These are phyloP conservation scores for Carapus acus DNA, from an alignment of 2,797 vertebrate species.

Conservation along the genomic window DNA sequence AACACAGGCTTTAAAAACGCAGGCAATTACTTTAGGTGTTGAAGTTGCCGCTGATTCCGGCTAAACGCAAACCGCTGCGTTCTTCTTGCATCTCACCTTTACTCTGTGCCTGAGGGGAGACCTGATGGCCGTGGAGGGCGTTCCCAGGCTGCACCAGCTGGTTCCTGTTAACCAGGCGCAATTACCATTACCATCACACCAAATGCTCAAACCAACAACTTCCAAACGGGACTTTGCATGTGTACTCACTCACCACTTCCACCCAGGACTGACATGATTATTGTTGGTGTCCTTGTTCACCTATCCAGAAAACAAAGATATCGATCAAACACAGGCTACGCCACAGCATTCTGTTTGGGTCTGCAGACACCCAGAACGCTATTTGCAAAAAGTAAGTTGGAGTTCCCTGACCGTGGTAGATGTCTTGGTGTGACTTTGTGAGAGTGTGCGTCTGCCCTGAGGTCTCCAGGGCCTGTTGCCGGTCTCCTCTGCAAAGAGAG, in stretches of 20 bases:
- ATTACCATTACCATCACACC: background rate
- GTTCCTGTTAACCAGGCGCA: constrained; percentile 30
- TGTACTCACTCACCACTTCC: constrained; percentile 40
- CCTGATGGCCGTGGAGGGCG: constrained; percentile 7
- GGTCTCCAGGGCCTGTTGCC: constrained; percentile 55
- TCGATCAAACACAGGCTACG: background rate
- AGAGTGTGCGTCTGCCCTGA: constrained; percentile 2
- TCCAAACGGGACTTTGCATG: background rate
- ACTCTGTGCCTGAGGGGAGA: background rate
- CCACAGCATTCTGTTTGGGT: no score
- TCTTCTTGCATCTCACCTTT: constrained; percentile 26
- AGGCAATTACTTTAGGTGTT: background rate
- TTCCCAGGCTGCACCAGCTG: constrained; percentile 9
- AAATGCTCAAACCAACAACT: no score
- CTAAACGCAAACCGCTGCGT: background rate
- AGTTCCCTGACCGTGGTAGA: constrained; percentile 9
- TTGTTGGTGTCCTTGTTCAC: constrained; percentile 36
- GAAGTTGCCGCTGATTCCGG: background rate
- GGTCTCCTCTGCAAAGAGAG: constrained; percentile 41
- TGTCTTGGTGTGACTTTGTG: constrained; percentile 6
- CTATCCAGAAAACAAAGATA: constrained; percentile 37
- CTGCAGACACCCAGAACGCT: no score
- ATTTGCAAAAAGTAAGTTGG: background rate
- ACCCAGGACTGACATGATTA: constrained; percentile 16
- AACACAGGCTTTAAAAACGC: background rate